These are phyloP conservation scores for Berghia stephanieae DNA, from an alignment of 1,140 invertebrate species.

Conservation along the genomic window DNA sequence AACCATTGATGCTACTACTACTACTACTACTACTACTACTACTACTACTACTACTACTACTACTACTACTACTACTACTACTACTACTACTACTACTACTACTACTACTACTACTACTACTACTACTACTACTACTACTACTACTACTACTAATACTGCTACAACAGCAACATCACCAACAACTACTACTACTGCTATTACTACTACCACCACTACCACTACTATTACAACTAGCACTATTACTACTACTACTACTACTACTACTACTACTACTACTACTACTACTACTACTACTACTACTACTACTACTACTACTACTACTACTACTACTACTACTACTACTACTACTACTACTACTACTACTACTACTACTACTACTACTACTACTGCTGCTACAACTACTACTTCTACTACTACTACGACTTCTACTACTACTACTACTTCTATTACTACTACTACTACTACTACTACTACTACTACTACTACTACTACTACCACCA, in stretches of 20 bases:
- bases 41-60: constrained; percentile 7
- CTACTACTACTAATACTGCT: background rate
- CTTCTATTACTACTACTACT: constrained; percentile 3
- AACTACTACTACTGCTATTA: background rate
- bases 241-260: constrained; percentile 8
- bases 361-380: constrained; percentile 8
- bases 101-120: constrained; percentile 7
- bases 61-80: constrained; percentile 8
- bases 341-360: constrained; percentile 7
- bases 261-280: constrained; percentile 8
- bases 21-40: constrained; percentile 7
- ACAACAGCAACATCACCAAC: background rate
- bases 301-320: constrained; percentile 8
- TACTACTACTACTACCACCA: constrained; percentile 7
- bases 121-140: constrained; percentile 8
- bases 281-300: constrained; percentile 7
- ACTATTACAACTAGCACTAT: background rate
- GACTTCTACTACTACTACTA: too few relatives aligned
- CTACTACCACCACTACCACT: constrained; percentile 6
- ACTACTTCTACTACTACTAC: too few relatives aligned
- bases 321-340: constrained; percentile 7
- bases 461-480: constrained; percentile 7
- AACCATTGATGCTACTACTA: too few relatives aligned
- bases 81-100: constrained; percentile 7
- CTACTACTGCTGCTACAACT: too few relatives aligned